Evolutionary conservation across 2,888 invertebrate genomes (phyloP).

Genomic region (Apodemia duryi): DNA sequence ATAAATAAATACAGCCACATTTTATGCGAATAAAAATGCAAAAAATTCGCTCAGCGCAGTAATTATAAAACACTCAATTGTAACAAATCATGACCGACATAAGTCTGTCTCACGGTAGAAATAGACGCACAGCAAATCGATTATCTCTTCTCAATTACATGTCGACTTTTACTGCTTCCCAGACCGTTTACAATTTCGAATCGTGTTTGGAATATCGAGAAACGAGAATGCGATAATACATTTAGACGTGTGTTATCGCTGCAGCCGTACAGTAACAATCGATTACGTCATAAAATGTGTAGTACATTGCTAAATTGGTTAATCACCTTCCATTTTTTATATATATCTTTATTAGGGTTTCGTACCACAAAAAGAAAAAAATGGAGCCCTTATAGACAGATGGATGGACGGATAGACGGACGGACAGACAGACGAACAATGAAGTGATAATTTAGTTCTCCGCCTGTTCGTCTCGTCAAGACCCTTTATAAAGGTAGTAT

Average conservation of each 20-base stretch:
- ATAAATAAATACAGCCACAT: too few relatives aligned
- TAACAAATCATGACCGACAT: not conserved
- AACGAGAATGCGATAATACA: conserved; percentile 1
- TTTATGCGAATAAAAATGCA: too few relatives aligned
- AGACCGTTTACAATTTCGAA: conserved; percentile 42
- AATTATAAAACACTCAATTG: not conserved
- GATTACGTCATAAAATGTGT: not conserved
- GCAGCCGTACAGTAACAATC: not conserved
- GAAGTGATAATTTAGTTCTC: too few relatives aligned
- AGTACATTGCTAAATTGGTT: not conserved
- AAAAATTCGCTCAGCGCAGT: not conserved
- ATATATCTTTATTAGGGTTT: too few relatives aligned
- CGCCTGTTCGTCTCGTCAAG: too few relatives aligned
- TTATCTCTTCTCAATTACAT: conserved; percentile 45
- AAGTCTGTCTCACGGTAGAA: conserved; percentile 16
- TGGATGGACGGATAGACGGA: too few relatives aligned
- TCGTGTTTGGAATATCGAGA: conserved; percentile 25
- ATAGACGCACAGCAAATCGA: conserved; percentile 40
- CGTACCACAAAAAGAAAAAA: too few relatives aligned
- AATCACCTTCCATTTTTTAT: too few relatives aligned
- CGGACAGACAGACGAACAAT: too few relatives aligned
- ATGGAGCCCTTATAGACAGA: too few relatives aligned
- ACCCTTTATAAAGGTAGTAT: too few relatives aligned
- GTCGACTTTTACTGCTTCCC: conserved; percentile 37
- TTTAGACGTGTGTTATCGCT: conserved; percentile 4